These are phyloP conservation scores for Chelonia mydas DNA, from an alignment of 2,797 vertebrate genomes.

Conservation along the genomic window DNA sequence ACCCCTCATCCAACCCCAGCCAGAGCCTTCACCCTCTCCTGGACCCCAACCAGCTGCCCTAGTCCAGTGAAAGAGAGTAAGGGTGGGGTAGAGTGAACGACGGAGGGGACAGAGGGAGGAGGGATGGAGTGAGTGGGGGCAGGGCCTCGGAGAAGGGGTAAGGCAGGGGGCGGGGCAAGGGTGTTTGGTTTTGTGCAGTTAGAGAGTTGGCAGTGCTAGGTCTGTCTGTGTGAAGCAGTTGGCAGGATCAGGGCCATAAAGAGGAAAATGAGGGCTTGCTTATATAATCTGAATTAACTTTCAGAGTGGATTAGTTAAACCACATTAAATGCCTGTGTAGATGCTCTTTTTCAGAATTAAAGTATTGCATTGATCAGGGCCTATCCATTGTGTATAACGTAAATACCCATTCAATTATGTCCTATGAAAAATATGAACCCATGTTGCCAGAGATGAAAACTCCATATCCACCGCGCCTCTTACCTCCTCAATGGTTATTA, in stretches of 20 bases:
- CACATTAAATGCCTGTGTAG: neutral
- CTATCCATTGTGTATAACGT: neutral
- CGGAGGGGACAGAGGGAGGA: too few relatives aligned
- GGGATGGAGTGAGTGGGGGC: too few relatives aligned
- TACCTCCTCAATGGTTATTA: neutral
- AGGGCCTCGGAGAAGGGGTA: too few relatives aligned
- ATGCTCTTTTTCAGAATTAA: neutral
- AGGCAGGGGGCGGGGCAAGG: too few relatives aligned
- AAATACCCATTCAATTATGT: neutral
- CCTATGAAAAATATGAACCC: neutral
- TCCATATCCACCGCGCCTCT: neutral
- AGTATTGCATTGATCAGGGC: neutral
- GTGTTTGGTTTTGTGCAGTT: too few relatives aligned
- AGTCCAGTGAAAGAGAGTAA: too few relatives aligned
- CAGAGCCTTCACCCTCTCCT: too few relatives aligned
- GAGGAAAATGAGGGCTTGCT: neutral
- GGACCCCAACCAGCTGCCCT: too few relatives aligned
- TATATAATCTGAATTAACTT: neutral
- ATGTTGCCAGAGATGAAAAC: neutral
- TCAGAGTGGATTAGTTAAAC: neutral
- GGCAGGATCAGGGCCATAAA: neutral
- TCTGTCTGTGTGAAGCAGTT: neutral
- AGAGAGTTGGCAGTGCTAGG: too few relatives aligned
- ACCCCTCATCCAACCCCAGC: too few relatives aligned
- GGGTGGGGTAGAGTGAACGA: too few relatives aligned